Evolutionary conservation across 2,113 vertebrate species (phyloP), one percentile per base, ranked within the genome.

Genomic region (Cricetomys ansorgei): DNA sequence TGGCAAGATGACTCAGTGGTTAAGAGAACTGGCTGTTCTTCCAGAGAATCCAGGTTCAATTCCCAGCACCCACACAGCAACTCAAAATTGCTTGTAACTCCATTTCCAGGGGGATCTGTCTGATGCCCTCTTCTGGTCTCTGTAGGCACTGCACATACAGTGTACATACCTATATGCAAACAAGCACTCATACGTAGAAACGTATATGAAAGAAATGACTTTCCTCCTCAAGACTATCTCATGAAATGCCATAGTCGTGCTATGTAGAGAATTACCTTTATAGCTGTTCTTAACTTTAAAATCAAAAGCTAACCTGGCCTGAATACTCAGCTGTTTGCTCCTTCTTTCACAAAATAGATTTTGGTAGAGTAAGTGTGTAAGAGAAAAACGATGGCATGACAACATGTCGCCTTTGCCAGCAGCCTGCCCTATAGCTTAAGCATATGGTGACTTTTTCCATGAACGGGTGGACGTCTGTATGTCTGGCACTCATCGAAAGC

Each of bases 331-430:
- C 5, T 27, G 29, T 17, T 62, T n/a, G 40, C 31, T 48, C 34
- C 31, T 4, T 88, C 13, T 89, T n/a, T 43, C 10, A 83, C 16
- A 96, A 93, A 86, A 89, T n/a, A 5, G 55, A 59, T 69, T 31
- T 69, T 27, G 21, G n/a, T 17, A 57, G 12, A 23, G 19, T 73
- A 64, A 96, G 23, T 83, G 67, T 25, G 34, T 48, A 84, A 81
- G 15, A 37, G 31, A 40, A 76, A 87, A 13, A 81, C 69, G 81
- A 89, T 29, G 70, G 43, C 40, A 75, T 7, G 77, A 48, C 34
- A 69, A 76, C 92, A 72, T 59, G 29, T 23, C 76, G 84, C 59
- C 57, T 81, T 80, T 94, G 75, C 73, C 83, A 91, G 45, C 73
- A 70, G 13, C 50, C 37, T 88, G n/a, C 43, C 72, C 55, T n/a